These are phyloP conservation scores for Todiramphus chloris DNA, from an alignment of 2,113 vertebrate species.

Conservation along the genomic window DNA sequence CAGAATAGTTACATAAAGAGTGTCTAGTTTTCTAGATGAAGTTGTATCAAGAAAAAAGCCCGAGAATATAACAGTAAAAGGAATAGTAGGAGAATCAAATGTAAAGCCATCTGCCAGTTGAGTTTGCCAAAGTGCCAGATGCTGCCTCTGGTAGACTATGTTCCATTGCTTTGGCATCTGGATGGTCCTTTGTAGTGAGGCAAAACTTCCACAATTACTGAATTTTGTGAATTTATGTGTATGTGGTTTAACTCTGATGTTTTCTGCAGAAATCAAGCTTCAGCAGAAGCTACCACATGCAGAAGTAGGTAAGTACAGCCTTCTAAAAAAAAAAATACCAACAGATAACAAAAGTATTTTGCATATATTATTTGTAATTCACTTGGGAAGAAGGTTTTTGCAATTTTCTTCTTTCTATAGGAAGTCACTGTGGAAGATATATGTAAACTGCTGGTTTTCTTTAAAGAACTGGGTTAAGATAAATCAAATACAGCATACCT, in stretches of 20 bases:
- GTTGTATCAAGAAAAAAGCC: not conserved
- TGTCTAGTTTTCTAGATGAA: not conserved
- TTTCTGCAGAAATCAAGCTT: not conserved
- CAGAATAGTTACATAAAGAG: not conserved
- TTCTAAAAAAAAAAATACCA: not conserved
- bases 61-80: not conserved
- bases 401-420: not conserved
- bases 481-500: not conserved
- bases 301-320: not conserved
- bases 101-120: not conserved
- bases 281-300: not conserved
- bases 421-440: not conserved
- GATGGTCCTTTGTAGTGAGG: not conserved
- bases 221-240: not conserved
- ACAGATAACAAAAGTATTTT: not conserved
- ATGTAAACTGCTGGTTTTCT: not conserved
- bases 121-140: slow-evolving; percentile 18
- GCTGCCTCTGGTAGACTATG: not conserved
- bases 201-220: not conserved
- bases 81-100: not conserved
- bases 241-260: not conserved
- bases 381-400: not conserved
- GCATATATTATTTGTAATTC: not conserved
- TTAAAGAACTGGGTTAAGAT: not conserved
- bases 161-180: slow-evolving; percentile 8